Conservation (phyloP, 2,888 invertebrate genomes). For the Luperina nickerlii region DNA sequence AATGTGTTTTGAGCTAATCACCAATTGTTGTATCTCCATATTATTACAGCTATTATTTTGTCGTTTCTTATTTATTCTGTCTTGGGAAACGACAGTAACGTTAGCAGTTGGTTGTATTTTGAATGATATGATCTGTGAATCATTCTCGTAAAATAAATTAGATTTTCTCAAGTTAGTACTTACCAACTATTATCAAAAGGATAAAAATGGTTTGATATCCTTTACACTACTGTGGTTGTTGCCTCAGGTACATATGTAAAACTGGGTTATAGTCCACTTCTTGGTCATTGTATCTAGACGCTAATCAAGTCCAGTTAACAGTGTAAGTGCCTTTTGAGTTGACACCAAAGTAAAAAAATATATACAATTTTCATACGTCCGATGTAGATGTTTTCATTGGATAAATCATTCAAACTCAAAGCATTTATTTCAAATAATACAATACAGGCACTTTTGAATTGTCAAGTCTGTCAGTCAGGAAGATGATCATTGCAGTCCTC, state of each 20-base stretch:
- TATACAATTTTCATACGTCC: not conserved
- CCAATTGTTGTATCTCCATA: not conserved
- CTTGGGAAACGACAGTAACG: not conserved
- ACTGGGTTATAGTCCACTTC: slow-evolving; percentile 29
- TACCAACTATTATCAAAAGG: not conserved
- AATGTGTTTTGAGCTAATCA: not conserved
- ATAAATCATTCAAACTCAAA: not conserved
- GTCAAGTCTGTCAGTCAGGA: too few relatives aligned
- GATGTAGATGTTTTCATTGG: not conserved
- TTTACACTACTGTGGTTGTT: not conserved
- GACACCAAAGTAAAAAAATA: not conserved
- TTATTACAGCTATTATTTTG: slow-evolving; percentile 18
- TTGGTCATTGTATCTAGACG: slow-evolving; percentile 20
- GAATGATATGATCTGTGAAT: not conserved
- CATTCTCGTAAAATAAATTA: not conserved
- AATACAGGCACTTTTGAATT: too few relatives aligned
- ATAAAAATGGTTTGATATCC: not conserved
- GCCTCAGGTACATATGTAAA: not conserved
- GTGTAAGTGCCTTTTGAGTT: not conserved
- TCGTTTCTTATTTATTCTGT: slow-evolving; percentile 13
- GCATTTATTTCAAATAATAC: not conserved
- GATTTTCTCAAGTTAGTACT: not conserved
- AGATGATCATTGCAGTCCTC: not conserved
- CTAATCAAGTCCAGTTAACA: slow-evolving; percentile 11
- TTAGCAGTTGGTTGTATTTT: not conserved